A percentile compares a stretch with the other conserved stretches of the same genome.
These are phyloP conservation scores for Drosophila parabipectinata DNA, from an alignment of 1,140 invertebrate genomes.

Conservation along the genomic window DNA sequence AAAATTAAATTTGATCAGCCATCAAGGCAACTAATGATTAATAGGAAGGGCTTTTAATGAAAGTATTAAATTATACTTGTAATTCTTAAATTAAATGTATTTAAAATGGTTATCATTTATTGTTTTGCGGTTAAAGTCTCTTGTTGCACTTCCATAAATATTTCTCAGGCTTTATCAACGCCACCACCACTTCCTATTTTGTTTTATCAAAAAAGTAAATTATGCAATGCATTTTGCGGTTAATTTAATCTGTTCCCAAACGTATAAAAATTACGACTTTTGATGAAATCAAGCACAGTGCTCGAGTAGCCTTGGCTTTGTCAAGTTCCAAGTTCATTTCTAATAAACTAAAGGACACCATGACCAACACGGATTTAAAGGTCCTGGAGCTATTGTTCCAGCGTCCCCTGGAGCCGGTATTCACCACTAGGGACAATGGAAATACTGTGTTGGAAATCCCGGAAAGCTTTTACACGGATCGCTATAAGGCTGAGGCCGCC, in stretches of 20 bases:
- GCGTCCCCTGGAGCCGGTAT: slow-evolving; percentile 87
- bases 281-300: slow-evolving; percentile 8
- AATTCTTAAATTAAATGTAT: not conserved
- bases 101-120: slow-evolving; percentile 4
- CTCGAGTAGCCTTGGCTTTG: not conserved
- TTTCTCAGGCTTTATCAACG: slow-evolving; percentile 11
- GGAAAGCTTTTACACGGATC: slow-evolving; percentile 80
- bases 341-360: slow-evolving; percentile 1
- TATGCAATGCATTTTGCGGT: slow-evolving; percentile 28
- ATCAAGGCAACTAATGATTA: slow-evolving; percentile 1
- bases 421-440: slow-evolving; percentile 87
- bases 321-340: not conserved
- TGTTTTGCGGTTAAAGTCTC: slow-evolving; percentile 3
- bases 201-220: not conserved
- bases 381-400: slow-evolving; percentile 86
- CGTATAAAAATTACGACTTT: not conserved
- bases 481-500: slow-evolving; percentile 65
- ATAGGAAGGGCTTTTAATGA: not conserved
- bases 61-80: not conserved
- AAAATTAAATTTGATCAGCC: slow-evolving; percentile 16
- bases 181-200: not conserved
- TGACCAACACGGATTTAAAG: slow-evolving; percentile 68
- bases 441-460: slow-evolving; percentile 87
- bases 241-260: not conserved
- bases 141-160: not conserved